Evolutionary conservation across 2,797 vertebrate genomes (phyloP).

Genomic region (Kryptopterus vitreolus): DNA sequence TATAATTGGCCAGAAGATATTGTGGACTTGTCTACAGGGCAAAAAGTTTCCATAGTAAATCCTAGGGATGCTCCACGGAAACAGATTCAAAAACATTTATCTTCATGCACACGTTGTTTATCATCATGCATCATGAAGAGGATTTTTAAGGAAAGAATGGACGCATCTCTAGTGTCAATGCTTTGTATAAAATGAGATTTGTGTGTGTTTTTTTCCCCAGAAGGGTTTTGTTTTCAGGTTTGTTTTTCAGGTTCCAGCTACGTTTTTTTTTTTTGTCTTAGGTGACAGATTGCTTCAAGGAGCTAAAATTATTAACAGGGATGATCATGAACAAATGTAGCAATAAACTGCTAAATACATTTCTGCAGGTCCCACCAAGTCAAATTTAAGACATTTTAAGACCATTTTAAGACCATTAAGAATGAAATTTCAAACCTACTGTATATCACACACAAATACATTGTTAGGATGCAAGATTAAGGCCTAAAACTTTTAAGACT

Average conservation of each 20-base stretch:
- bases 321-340: background rate
- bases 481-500: too few relatives aligned
- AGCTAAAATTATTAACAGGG: background rate
- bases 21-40: background rate
- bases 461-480: too few relatives aligned
- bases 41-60: background rate
- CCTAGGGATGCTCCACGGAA: background rate
- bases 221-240: background rate
- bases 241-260: background rate
- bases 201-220: background rate
- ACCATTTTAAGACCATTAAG: too few relatives aligned
- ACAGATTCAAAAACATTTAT: background rate
- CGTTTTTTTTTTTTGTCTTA: background rate
- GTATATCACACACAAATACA: too few relatives aligned
- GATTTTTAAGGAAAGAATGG: background rate
- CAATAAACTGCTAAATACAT: background rate
- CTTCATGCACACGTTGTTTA: too few relatives aligned
- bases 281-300: background rate
- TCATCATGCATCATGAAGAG: background rate
- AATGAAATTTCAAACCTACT: too few relatives aligned
- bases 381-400: too few relatives aligned
- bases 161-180: background rate
- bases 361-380: too few relatives aligned
- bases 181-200: background rate
- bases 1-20: background rate